Evolutionary conservation across 2,797 vertebrate species (phyloP).

Genomic region (Clarias laeviceps): DNA sequence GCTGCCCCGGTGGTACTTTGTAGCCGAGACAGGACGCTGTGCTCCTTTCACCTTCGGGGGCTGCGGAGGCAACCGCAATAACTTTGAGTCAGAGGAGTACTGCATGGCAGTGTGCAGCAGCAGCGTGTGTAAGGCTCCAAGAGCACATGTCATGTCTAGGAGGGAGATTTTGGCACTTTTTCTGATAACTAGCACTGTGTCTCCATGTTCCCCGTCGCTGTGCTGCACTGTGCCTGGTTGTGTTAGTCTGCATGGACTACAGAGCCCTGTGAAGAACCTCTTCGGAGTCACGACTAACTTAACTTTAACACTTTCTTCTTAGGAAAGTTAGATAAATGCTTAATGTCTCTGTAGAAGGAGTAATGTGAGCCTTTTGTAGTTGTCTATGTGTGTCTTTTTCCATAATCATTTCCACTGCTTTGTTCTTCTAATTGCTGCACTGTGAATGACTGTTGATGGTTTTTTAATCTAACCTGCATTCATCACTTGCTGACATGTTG

Average conservation of each 20-base stretch:
- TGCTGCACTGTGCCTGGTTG: conserved; percentile 55
- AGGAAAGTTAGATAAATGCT: conserved; percentile 18
- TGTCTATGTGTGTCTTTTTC: background rate
- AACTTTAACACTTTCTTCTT: conserved; percentile 11
- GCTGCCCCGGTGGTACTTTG: conserved; percentile 97
- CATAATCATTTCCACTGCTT: conserved; percentile 2
- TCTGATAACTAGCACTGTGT: conserved; percentile 25
- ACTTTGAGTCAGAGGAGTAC: conserved; percentile 99
- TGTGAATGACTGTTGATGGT: conserved; percentile 14
- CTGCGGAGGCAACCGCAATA: conserved; percentile 99
- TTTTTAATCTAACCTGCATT: background rate
- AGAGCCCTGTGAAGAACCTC: conserved; percentile 33
- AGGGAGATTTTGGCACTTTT: conserved; percentile 21
- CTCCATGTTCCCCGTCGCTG: conserved; percentile 20
- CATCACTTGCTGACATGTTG: conserved; percentile 37
- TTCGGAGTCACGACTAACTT: conserved; percentile 25
- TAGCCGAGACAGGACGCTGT: conserved; percentile 87
- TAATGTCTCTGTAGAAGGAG: conserved; percentile 7
- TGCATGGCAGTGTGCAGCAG: conserved; percentile 95
- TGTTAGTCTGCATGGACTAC: conserved; percentile 49
- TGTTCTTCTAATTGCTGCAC: conserved; percentile 12
- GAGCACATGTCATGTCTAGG: conserved; percentile 56
- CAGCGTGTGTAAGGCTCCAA: conserved; percentile 86
- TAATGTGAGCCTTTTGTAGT: conserved; percentile 19
- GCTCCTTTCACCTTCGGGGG: conserved; percentile 96